Base-by-base conservation (phyloP, 2,113 vertebrate genomes). In the Nycticebus coucang region DNA sequence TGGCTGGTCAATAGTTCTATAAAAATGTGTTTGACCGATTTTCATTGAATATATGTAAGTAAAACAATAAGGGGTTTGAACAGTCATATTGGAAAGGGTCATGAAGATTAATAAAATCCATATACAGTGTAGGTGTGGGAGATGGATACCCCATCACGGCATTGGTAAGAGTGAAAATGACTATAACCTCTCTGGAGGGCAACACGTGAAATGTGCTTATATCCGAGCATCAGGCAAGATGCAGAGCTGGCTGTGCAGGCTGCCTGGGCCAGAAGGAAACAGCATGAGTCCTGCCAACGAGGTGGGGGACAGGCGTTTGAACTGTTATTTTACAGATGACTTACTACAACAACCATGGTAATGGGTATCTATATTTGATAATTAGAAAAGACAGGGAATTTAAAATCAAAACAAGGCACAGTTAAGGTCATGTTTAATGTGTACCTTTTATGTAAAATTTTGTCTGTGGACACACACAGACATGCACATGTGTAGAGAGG, bases 201-300 rank as follows among this genome's bases (percentile, higher is more conserved):
- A 53, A 50, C 1, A 4, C 13, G 37, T 35, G 28, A 69, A 78
- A 41, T 30, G 22, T 64, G 13, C 7, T 78, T 2, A 24, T 37
- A 26, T 35, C 30, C n/a, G 4, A 59, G 21, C 28, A 37, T 45
- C 62, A 75, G 66, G 33, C 22, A 12, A 37, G 17, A 24, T 2
- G 9, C 21, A 81, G 24, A 68, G 66, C 15, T 53, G 4, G 2
- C 30, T 15, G 1, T 50, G 66, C 53, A 81, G 22, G 22, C 33
- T 57, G 26, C 5, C 45, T 0, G 1, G 82, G 24, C n/a, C 45
- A 93, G 60, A 2, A 82, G 33, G 19, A 55, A 64, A n/a, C 1
- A 33, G 7, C 9, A 2, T 4, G 84, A 69, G 12, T 3, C 1
- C 8, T 28, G 14, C 24, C 2, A 8, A 2, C 2, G 50, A 50